These are phyloP conservation scores for Brachionus rotundiformis DNA, from an alignment of 1,140 invertebrate genomes.

Conservation along the genomic window DNA sequence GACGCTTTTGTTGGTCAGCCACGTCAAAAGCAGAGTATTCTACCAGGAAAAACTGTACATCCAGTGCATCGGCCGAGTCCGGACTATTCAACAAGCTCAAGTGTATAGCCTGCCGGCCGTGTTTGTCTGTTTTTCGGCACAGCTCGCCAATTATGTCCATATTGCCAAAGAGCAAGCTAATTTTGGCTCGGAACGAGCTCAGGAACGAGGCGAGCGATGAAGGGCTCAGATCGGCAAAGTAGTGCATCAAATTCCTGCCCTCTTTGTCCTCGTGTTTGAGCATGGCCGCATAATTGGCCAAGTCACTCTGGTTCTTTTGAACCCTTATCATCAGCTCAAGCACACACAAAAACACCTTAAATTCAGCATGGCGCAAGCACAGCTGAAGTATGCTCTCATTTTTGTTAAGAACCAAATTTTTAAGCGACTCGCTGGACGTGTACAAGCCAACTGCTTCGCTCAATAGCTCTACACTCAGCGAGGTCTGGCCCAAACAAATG, in stretches of 20 bases:
- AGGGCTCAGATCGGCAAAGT: not conserved
- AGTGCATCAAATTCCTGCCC: not conserved
- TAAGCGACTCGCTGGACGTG: not conserved
- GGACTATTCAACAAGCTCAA: conserved; percentile 8
- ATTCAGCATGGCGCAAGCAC: not conserved
- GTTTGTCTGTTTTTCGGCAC: not conserved
- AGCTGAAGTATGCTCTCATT: conserved; percentile 15
- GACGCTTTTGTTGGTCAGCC: conserved; percentile 54
- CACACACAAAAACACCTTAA: not conserved
- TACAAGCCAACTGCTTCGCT: not conserved
- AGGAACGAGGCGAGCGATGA: not conserved
- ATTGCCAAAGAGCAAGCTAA: not conserved
- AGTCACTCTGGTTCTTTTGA: not conserved
- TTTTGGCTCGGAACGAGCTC: not conserved
- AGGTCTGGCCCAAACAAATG: not conserved
- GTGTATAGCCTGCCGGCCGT: not conserved
- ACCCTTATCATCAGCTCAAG: not conserved
- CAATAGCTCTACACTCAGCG: not conserved
- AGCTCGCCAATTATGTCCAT: not conserved
- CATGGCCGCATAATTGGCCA: not conserved
- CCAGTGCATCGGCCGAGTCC: conserved; percentile 17
- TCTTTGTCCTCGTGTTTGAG: conserved; percentile 19
- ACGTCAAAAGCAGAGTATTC: conserved; percentile 56
- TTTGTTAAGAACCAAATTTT: conserved; percentile 7
- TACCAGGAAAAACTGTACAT: conserved; percentile 55